Percentiles rank a stretch among this genome's conserved stretches.
These are phyloP conservation scores for Macaca nemestrina DNA, from an alignment of 2,113 vertebrate genomes.

Conservation along the genomic window DNA sequence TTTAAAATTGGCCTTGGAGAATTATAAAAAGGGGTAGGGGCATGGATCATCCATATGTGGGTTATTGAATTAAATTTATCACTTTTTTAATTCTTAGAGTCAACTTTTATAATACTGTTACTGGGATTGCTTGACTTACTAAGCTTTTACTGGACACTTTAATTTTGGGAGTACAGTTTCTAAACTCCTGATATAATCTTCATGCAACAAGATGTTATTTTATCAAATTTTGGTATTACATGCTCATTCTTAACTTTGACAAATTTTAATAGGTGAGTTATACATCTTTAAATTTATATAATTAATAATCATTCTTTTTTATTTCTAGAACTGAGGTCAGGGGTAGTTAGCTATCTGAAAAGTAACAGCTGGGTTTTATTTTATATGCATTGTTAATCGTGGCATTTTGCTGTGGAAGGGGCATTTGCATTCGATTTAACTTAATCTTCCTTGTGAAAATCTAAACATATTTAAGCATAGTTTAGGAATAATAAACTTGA, in stretches of 20 bases:
- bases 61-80: not conserved
- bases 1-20: constrained; percentile 1
- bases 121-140: not conserved
- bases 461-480: not conserved
- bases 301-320: not conserved
- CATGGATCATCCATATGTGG: not conserved
- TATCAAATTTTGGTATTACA: constrained; percentile 1
- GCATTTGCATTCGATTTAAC: not conserved
- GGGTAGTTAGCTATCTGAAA: not conserved
- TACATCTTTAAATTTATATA: not conserved
- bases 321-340: not conserved
- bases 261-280: not conserved
- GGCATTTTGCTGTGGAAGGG: not conserved
- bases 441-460: constrained; percentile 24
- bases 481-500: not conserved
- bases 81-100: not conserved
- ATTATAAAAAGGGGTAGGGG: not conserved
- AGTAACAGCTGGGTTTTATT: not conserved
- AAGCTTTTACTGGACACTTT: not conserved
- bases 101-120: not conserved
- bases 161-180: not conserved
- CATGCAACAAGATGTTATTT: not conserved
- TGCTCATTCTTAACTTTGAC: constrained; percentile 7
- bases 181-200: not conserved
- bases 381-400: not conserved